Base-by-base conservation (phyloP, 2,888 invertebrate species). In the Coenonympha glycerion region DNA sequence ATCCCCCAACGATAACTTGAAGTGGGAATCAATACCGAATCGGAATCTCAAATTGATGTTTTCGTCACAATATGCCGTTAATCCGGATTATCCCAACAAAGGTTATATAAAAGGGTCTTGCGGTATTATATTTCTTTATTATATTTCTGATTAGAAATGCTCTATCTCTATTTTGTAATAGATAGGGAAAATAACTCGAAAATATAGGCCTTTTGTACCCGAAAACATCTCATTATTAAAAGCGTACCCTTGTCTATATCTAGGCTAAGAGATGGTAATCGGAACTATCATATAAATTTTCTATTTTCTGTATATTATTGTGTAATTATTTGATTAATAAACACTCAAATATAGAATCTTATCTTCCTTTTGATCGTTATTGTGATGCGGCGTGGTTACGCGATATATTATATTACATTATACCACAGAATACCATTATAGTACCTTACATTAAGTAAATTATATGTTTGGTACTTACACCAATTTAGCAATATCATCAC, bases 71-170 rank as follows among this genome's bases (percentile, higher is more conserved):
- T 41, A 34, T 28, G 15, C 39, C 22, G 34, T 46, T 51, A 41
- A 51, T 51, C 46, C 19, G 39, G 51, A 24, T 46, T 51, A 45
- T 44, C 22, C 45, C 37, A 39, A 50, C 45, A 45, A 39, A 45
- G 39, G 45, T 37, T 36, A 33, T 36, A 33, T 39, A 31, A 16
- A 49, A 31, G 21, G 44, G 49, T 24, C 22, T 31, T 21, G 9
- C n/a, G 31, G n/a, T 50, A 50, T 45, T 45, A 39, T 48, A 33
- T n/a, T n/a, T n/a, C n/a, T n/a, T 31, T 50, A 33, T 44, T 31
- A 44, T 31, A 44, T 44, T 31, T 44, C 31, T 44, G 44, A 44
- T 44, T 44, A 33, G 31, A 22, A 39, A 44, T 33, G 13, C 31
- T 31, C 30, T 33, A 21, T 22, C 13, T 44, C 31, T 31, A 21